Conservation (phyloP, 2,113 vertebrate species). For the Columba livia region DNA sequence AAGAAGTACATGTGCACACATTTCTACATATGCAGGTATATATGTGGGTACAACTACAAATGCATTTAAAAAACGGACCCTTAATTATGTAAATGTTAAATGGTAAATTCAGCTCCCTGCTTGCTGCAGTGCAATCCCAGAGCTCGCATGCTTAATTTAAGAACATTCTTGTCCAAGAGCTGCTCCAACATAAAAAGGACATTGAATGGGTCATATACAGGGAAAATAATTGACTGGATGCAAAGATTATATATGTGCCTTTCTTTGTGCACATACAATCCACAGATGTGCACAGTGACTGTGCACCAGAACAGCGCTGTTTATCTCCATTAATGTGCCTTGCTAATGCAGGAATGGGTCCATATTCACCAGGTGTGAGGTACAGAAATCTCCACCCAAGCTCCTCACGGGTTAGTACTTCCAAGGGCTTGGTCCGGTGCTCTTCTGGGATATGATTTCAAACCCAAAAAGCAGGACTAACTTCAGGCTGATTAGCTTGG, state of each 20-base stretch:
- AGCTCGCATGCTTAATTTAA: neutral
- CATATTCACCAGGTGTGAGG: neutral
- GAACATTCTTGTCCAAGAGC: neutral
- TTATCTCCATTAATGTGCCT: neutral
- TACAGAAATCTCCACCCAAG: neutral
- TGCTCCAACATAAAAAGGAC: neutral
- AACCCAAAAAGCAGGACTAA: neutral
- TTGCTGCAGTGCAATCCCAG: neutral
- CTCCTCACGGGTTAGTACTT: neutral
- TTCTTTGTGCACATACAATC: neutral
- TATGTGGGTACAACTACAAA: neutral
- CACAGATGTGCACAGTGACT: rapidly evolving
- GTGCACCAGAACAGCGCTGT: neutral
- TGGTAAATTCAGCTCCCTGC: neutral
- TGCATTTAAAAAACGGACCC: neutral
- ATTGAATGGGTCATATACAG: neutral
- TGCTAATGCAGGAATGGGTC: neutral
- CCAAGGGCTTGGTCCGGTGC: neutral
- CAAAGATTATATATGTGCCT: neutral
- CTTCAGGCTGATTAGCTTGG: neutral
- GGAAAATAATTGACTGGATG: neutral
- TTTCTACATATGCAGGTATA: neutral
- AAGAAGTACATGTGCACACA: neutral
- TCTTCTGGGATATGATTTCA: neutral
- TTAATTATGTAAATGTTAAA: neutral